Percentiles rank a stretch among this genome's conserved stretches.
These are phyloP conservation scores for Deroplatys truncata DNA, from an alignment of 2,888 invertebrate species.

Conservation along the genomic window DNA sequence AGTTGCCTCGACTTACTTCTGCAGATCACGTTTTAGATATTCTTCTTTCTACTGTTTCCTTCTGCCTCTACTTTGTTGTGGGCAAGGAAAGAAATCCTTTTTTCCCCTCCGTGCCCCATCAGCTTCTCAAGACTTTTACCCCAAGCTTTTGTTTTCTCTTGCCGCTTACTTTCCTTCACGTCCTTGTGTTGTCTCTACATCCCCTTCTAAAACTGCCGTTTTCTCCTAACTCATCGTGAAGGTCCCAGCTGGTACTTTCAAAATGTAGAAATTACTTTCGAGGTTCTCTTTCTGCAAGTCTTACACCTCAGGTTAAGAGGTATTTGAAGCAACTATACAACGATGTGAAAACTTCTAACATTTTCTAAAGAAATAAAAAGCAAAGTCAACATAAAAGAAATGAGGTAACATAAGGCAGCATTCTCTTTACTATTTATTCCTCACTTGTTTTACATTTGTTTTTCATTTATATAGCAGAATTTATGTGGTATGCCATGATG, in stretches of 20 bases:
- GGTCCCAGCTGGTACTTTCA: neutral
- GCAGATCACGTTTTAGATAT: slow-evolving; percentile 15
- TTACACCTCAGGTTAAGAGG: neutral
- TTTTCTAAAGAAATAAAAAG: too few relatives aligned
- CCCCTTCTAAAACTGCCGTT: neutral
- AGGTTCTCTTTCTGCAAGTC: neutral
- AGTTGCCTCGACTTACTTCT: neutral
- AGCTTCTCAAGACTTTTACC: neutral
- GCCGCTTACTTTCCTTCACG: neutral
- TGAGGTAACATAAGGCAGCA: too few relatives aligned
- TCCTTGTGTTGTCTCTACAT: neutral
- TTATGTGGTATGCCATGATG: too few relatives aligned
- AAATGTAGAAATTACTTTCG: neutral
- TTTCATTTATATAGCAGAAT: too few relatives aligned
- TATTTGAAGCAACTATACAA: too few relatives aligned
- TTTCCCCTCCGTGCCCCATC: neutral
- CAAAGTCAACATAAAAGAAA: too few relatives aligned
- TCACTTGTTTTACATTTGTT: too few relatives aligned
- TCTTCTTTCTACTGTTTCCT: slow-evolving; percentile 10
- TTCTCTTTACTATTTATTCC: too few relatives aligned
- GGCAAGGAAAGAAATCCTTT: neutral
- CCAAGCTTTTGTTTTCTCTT: neutral
- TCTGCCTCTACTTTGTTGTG: neutral
- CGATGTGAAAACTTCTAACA: too few relatives aligned
- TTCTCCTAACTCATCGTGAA: neutral